A percentile compares a stretch with the other conserved stretches of the same genome.
Conservation (phyloP, 2,888 invertebrate species). For the Lasioglossum calceatum region DNA sequence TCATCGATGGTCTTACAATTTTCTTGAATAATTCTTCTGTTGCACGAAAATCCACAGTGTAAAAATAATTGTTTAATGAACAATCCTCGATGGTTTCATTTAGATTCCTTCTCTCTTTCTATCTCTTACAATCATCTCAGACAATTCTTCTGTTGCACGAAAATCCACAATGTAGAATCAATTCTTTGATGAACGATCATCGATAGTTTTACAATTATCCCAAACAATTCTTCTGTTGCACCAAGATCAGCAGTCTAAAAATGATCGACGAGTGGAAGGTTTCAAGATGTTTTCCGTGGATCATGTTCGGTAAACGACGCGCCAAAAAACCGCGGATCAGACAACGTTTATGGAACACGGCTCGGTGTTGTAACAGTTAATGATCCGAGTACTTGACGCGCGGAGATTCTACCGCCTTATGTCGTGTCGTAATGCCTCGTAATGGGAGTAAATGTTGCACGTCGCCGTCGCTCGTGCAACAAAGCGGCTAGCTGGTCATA, state of each 20-base stretch:
- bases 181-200: no score
- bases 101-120: no score
- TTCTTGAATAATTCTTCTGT: no score
- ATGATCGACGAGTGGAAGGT: background rate
- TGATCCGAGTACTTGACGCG: background rate
- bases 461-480: slow-evolving; percentile 14
- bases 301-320: background rate
- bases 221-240: no score
- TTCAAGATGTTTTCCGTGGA: background rate
- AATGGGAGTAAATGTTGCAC: slow-evolving; percentile 12
- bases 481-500: slow-evolving; percentile 34
- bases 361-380: background rate
- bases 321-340: background rate
- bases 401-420: background rate
- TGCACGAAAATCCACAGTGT: no score
- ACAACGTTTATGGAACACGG: background rate
- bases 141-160: no score
- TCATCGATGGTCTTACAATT: no score
- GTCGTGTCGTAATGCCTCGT: background rate
- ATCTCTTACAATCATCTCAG: no score
- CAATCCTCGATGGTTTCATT: no score
- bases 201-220: no score
- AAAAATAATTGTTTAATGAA: no score
- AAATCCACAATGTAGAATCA: no score
- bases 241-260: background rate